These are phyloP conservation scores for Daboia siamensis DNA, from an alignment of 2,113 vertebrate genomes.

Conservation along the genomic window DNA sequence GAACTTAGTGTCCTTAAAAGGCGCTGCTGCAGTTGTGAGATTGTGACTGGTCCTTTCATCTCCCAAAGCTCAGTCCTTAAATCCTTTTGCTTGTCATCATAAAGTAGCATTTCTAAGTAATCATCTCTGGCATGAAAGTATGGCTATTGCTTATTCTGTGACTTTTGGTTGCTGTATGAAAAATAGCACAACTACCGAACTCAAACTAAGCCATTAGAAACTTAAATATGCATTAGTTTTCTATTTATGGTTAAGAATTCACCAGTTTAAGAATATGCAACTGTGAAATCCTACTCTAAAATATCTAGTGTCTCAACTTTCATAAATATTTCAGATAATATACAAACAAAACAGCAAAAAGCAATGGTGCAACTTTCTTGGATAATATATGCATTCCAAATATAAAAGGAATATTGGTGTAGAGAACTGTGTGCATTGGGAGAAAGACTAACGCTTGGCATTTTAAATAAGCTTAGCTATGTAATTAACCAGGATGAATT, in stretches of 20 bases:
- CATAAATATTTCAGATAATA: slow-evolving; percentile 68
- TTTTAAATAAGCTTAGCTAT: slow-evolving; percentile 45
- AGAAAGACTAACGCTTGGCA: slow-evolving; percentile 41
- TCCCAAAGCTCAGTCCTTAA: not conserved
- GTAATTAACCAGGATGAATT: slow-evolving; percentile 58
- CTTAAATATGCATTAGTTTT: slow-evolving; percentile 33
- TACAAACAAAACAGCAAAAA: slow-evolving; percentile 57
- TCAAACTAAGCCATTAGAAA: slow-evolving; percentile 36
- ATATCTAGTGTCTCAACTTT: slow-evolving; percentile 54
- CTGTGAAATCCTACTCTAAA: slow-evolving; percentile 57
- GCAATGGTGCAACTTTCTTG: slow-evolving; percentile 51
- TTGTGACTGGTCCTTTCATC: not conserved
- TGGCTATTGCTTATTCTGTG: not conserved
- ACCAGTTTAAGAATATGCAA: slow-evolving; percentile 40
- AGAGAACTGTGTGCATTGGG: slow-evolving; percentile 22
- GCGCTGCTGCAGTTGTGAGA: not conserved
- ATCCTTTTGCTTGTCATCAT: not conserved
- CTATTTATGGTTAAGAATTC: slow-evolving; percentile 55
- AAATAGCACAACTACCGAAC: not conserved
- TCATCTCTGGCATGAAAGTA: not conserved
- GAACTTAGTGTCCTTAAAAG: not conserved
- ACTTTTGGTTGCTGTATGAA: slow-evolving; percentile 12
- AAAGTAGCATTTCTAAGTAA: fast-evolving
- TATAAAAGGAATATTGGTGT: slow-evolving; percentile 27
- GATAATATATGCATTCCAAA: slow-evolving; percentile 45